Base-by-base conservation (phyloP, 2,888 invertebrate species). In the Pristionchus exspectatus region DNA sequence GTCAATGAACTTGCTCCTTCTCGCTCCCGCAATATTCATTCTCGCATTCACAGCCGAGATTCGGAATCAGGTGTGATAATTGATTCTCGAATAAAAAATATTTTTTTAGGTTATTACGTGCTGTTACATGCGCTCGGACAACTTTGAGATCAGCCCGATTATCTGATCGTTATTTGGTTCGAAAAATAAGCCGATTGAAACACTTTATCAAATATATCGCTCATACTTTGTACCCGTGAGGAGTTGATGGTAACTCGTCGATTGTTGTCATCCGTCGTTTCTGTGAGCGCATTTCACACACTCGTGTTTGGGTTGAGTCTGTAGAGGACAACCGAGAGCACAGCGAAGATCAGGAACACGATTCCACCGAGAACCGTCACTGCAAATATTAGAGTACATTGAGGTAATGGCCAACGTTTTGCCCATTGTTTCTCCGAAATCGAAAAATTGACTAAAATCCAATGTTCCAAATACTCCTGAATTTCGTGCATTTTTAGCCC, bases 331-430 rank as follows among this genome's bases (percentile, higher is more conserved):
- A 81, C 44, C 18, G 81, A 44, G 54, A 54, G 27, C 12, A 27
- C 81, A 27, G 81, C 81, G 50, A 81, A 81, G 81, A 81, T 21
- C 16, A 81, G 33, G 81, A 81, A 81, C 27, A 81, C 81, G 44
- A 81, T 27, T 24, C 54, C 81, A 14, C 81, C 81, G 81, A 81
- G 4, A 1, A 81, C 24, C 44, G 81, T 81, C 2, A 81, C 81
- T 81, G 81, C 69, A 81, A 81, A 27, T 21, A 54, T 1, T 77
- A 44, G 38, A 2, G 5, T 74, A 38, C 9, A 27, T 7, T 5
- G 27, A 69, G 10, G 5, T 69, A 3, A 4, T 5, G 5, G 69
- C 27, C 5, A 69, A n/a, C n/a, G n/a, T n/a, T n/a, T n/a, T n/a
- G n/a, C n/a, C n/a, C n/a, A n/a, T n/a, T n/a, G n/a, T n/a, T n/a